A percentile compares a stretch with the other conserved stretches of the same genome.
Conservation (phyloP, 2,113 vertebrate genomes). For the Embiotoca jacksoni region DNA sequence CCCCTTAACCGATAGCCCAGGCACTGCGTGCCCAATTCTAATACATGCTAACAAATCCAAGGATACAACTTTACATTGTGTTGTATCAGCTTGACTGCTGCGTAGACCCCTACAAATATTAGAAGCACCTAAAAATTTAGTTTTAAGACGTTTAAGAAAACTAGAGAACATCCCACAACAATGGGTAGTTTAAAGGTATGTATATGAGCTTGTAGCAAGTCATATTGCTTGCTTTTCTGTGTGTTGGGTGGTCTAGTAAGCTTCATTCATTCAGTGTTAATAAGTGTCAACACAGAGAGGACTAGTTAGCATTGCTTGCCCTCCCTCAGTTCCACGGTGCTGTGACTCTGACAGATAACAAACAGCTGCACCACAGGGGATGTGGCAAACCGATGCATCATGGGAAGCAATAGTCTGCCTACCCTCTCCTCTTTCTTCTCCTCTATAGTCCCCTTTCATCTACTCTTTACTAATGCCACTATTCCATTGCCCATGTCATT, state of each 20-base stretch:
- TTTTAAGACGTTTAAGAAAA: neutral
- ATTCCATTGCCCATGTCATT: conserved; percentile 46
- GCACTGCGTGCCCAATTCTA: too few relatives aligned
- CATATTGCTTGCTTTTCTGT: neutral
- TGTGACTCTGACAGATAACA: conserved; percentile 73
- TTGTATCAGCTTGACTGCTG: too few relatives aligned
- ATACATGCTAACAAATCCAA: too few relatives aligned
- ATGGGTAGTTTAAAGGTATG: neutral
- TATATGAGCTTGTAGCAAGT: neutral
- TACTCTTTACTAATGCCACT: conserved; percentile 48
- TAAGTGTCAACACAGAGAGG: conserved; percentile 38
- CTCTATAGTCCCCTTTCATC: conserved; percentile 56
- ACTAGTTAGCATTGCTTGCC: conserved; percentile 56
- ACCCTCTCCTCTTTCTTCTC: conserved; percentile 32
- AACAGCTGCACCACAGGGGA: conserved; percentile 68
- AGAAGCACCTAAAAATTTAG: neutral
- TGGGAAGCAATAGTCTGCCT: conserved; percentile 62
- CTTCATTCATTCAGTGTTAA: conserved; percentile 46
- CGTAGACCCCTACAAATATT: too few relatives aligned
- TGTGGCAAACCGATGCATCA: conserved; percentile 68
- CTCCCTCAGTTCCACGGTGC: conserved; percentile 35
- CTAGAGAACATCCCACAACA: neutral
- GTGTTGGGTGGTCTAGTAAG: conserved; percentile 35
- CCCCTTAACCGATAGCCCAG: too few relatives aligned
- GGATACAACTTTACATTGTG: too few relatives aligned